Base-by-base conservation (phyloP, 2,888 invertebrate genomes). In the Laothoe populi region DNA sequence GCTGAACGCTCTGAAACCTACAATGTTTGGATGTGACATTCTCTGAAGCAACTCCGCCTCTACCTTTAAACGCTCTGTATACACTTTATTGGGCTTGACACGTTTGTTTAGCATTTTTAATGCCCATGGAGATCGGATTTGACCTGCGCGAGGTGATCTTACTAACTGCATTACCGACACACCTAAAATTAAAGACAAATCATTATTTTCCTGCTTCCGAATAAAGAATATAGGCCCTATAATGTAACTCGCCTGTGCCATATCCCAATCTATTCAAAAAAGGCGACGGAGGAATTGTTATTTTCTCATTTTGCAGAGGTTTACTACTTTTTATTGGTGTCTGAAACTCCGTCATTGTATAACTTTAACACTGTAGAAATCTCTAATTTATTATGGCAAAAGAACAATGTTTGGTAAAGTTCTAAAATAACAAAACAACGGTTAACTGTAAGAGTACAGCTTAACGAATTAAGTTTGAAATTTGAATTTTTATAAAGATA, bases 121-220 rank as follows among this genome's bases (percentile, higher is more conserved):
- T 0, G 97, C 97, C 97, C 97, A 97, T 0, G 97, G 97, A 0
- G 97, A 97, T n/a, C 95, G 93, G 0, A 93, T 84, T 70, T 94
- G 93, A 7, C 96, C 95, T 0, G 94, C 93, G 70, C 93, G 90
- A 0, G 97, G 96, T 0, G 96, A 96, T 66, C 97, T 92, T 62
- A 96, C 93, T 66, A 97, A 81, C 69, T 96, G 95, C 86, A 96
- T 96, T 0, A 97, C 97, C 69, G 94, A 95, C 13, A 97, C 95
- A 61, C 97, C 96, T 96, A 64, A 16, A 82, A 75, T 60, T 59
- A 13, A 4, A 59, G 1, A 46, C n/a, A 61, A 5, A 53, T 48
- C 7, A 16, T 4, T 0, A 0, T 16, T 49, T 31, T 2, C 11
- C 24, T 19, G 19, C 8, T 4, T 31, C 5, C 5, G 0, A 8